Conservation (phyloP, 2,113 vertebrate species). For the Diphyllodes magnificus region DNA sequence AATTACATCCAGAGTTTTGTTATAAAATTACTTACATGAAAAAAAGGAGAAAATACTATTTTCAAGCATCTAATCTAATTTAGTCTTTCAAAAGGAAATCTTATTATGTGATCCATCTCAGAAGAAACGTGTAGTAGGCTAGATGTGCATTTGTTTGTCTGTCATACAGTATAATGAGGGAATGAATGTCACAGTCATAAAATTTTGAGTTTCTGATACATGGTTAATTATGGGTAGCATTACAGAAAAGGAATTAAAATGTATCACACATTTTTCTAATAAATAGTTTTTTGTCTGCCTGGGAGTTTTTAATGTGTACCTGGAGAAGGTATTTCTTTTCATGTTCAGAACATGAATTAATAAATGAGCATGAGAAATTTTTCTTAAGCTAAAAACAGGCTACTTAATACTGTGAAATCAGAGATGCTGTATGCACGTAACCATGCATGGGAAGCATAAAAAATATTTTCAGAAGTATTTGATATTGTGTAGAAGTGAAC, state of each 20-base stretch:
- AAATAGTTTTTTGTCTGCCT: neutral
- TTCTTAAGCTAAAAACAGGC: neutral
- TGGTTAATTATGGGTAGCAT: neutral
- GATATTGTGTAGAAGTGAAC: neutral
- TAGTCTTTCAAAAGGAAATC: neutral
- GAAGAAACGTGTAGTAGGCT: neutral
- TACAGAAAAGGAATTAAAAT: neutral
- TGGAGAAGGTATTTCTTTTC: neutral
- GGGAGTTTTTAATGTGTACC: neutral
- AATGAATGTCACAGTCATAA: accelerated
- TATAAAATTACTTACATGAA: neutral
- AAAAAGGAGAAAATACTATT: neutral
- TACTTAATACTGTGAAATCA: neutral
- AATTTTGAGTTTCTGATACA: neutral
- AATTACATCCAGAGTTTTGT: neutral
- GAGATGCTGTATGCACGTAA: neutral
- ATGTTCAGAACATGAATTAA: neutral
- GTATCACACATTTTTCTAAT: neutral
- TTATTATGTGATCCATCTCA: neutral
- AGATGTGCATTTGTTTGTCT: neutral
- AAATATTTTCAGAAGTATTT: neutral
- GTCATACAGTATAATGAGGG: neutral
- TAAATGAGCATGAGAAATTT: neutral
- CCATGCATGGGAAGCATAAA: neutral
- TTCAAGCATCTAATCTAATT: neutral